Conservation (phyloP, 2,888 invertebrate genomes). For the Aethes cnicana region DNA sequence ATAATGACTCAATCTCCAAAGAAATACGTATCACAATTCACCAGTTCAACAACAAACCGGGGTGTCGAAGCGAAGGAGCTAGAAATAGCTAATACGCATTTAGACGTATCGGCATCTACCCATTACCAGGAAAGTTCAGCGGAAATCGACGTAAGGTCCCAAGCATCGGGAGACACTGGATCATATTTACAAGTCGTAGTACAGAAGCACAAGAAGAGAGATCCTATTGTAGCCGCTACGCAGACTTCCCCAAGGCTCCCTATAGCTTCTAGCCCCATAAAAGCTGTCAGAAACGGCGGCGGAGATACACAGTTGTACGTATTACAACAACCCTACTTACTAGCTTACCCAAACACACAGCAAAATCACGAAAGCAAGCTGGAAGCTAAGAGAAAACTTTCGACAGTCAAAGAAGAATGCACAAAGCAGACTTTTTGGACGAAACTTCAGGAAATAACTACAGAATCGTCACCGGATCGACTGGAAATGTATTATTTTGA, state of each 20-base stretch:
- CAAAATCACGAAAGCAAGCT: not conserved
- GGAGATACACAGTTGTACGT: slow-evolving; percentile 7
- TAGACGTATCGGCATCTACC: slow-evolving; percentile 21
- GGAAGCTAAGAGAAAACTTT: not conserved
- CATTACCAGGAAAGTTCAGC: slow-evolving; percentile 6
- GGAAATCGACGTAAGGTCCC: slow-evolving; percentile 5
- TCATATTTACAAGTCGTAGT: slow-evolving; percentile 23
- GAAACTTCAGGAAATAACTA: slow-evolving; percentile 3
- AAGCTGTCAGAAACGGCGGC: not conserved
- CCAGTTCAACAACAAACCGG: slow-evolving; percentile 42
- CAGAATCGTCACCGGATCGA: slow-evolving; percentile 10
- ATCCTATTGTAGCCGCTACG: not conserved
- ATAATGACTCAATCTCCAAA: slow-evolving; percentile 38
- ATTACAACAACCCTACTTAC: slow-evolving; percentile 12
- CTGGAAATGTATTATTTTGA: slow-evolving; percentile 21
- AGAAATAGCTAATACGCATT: slow-evolving; percentile 38
- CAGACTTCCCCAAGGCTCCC: slow-evolving; percentile 20
- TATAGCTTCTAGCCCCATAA: slow-evolving; percentile 19
- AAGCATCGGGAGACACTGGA: slow-evolving; percentile 16
- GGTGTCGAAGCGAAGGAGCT: slow-evolving; percentile 52
- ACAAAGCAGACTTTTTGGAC: not conserved
- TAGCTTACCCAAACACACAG: slow-evolving; percentile 6
- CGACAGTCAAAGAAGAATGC: not conserved
- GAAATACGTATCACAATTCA: slow-evolving; percentile 38
- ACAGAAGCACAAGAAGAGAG: slow-evolving; percentile 21